Percentiles rank a stretch among this genome's conserved stretches.
phyloP scores from a whole-genome alignment of 2,113 vertebrate genomes.

The Scomber japonicus region DNA sequence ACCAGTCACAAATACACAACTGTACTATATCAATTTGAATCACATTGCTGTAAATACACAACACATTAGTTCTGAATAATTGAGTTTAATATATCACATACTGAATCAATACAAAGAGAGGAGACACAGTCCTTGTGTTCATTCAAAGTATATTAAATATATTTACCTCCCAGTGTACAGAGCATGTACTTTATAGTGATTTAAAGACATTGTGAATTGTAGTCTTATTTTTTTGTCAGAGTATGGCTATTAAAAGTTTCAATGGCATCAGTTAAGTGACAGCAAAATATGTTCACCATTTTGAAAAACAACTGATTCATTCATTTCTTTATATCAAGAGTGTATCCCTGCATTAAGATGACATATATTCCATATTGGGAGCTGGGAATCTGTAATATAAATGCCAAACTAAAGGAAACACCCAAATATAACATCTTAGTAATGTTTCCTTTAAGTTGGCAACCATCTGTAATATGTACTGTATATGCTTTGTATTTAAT shows the following conservation, averaged over 20 bases:
- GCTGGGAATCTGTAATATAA: slow-evolving; percentile 32
- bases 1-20: not conserved
- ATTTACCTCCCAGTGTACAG: slow-evolving; percentile 59
- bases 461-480: slow-evolving; percentile 38
- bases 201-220: slow-evolving; percentile 61
- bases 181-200: slow-evolving; percentile 69
- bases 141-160: slow-evolving; percentile 49
- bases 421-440: slow-evolving; percentile 2
- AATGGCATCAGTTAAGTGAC: slow-evolving; percentile 31
- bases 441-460: slow-evolving; percentile 39
- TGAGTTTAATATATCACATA: slow-evolving; percentile 35
- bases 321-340: slow-evolving; percentile 13
- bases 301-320: slow-evolving; percentile 25
- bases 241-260: slow-evolving; percentile 33
- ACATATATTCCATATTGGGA: slow-evolving; percentile 18
- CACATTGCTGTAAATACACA: slow-evolving; percentile 65
- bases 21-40: slow-evolving; percentile 18
- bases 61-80: slow-evolving; percentile 22
- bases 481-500: slow-evolving; percentile 43
- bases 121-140: slow-evolving; percentile 45
- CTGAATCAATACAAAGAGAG: slow-evolving; percentile 61
- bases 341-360: slow-evolving; percentile 11
- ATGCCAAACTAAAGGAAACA: slow-evolving; percentile 36
- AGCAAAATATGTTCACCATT: not conserved
- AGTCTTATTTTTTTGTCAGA: slow-evolving; percentile 42